Conservation (phyloP, 1,140 invertebrate species). For the Drosophila kikkawai region DNA sequence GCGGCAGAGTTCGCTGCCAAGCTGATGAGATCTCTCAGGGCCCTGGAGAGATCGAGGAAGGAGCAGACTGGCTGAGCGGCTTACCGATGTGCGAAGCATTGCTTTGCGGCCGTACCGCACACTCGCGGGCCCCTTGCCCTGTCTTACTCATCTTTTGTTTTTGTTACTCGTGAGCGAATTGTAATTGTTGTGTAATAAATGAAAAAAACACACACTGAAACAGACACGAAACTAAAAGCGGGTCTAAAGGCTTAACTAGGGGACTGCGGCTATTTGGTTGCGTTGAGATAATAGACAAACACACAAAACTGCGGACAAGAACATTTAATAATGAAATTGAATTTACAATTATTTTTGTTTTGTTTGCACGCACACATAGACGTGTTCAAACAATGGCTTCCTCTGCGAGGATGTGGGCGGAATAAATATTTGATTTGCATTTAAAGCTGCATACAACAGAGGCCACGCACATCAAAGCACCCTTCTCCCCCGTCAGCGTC, state of each 20-base stretch:
- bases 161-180: too few species aligned
- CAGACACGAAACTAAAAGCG: slow-evolving; percentile 5
- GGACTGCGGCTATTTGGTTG: slow-evolving; percentile 24
- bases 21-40: too few species aligned
- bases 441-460: slow-evolving; percentile 55
- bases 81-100: too few species aligned
- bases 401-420: slow-evolving; percentile 18
- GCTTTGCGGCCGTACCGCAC: too few species aligned
- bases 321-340: slow-evolving; percentile 81
- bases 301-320: slow-evolving; percentile 59
- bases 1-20: too few species aligned
- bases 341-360: slow-evolving; percentile 82
- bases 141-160: too few species aligned
- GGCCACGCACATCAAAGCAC: slow-evolving; percentile 59
- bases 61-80: too few species aligned
- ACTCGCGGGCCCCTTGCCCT: too few species aligned
- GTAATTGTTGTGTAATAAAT: too few species aligned
- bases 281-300: slow-evolving; percentile 70
- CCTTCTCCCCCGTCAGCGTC: slow-evolving; percentile 16
- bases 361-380: slow-evolving; percentile 47
- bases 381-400: slow-evolving; percentile 54
- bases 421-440: slow-evolving; percentile 79
- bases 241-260: slow-evolving; percentile 23
- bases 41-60: too few species aligned
- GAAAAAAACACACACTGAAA: too few species aligned